Evolutionary conservation across 2,888 invertebrate species (phyloP).

Genomic region (Pollenia griseotomentosa): DNA sequence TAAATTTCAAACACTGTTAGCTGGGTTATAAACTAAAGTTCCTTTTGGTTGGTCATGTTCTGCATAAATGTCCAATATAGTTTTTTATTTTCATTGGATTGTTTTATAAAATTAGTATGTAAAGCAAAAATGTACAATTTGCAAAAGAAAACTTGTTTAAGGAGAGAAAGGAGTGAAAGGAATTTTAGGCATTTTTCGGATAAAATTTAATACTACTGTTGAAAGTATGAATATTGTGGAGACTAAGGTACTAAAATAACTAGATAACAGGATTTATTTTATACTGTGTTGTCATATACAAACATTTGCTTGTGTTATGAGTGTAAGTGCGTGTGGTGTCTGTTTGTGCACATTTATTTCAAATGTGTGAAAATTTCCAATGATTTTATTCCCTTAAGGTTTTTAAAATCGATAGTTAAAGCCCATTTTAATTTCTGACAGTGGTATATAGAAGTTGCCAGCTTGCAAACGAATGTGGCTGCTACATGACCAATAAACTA

Average conservation of each 20-base stretch:
- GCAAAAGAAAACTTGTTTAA: not conserved
- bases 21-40: not conserved
- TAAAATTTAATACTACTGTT: not conserved
- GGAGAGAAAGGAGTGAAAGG: not conserved
- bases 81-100: constrained; percentile 45
- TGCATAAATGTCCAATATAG: constrained; percentile 38
- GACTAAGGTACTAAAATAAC: constrained; percentile 52
- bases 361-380: constrained; percentile 64
- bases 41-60: constrained; percentile 24
- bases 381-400: constrained; percentile 67
- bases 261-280: constrained; percentile 63
- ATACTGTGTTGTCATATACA: not conserved
- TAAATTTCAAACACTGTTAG: not conserved
- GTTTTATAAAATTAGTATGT: constrained; percentile 57
- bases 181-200: constrained; percentile 2
- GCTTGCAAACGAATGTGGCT: not conserved
- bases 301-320: not conserved
- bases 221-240: no score
- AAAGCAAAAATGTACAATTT: constrained; percentile 41
- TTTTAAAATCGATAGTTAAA: constrained; percentile 71
- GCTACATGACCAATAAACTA: constrained; percentile 49
- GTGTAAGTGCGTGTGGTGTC: not conserved
- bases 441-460: constrained; percentile 19
- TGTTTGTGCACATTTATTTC: not conserved
- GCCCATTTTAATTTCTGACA: constrained; percentile 53